Percentiles rank a stretch among this genome's conserved stretches.
Conservation (phyloP, 2,888 invertebrate species). For the Nezara viridula region DNA sequence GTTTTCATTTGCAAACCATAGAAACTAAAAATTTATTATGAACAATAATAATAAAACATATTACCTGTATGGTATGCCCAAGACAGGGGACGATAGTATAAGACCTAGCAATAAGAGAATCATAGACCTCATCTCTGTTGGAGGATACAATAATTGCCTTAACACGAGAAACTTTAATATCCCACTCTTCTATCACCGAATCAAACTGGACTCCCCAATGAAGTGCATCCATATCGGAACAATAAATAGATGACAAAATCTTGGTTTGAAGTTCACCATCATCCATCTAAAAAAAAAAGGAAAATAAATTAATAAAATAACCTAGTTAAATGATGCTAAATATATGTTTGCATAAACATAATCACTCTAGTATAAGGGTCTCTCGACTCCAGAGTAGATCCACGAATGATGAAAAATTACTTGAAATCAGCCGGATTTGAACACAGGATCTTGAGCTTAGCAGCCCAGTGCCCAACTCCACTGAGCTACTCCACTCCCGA, state of each 20-base stretch:
- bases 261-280: slow-evolving; percentile 69
- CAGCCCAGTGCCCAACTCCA: too few relatives aligned
- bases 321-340: too few relatives aligned
- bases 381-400: too few relatives aligned
- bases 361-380: too few relatives aligned
- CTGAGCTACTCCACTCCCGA: too few relatives aligned
- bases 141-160: slow-evolving; percentile 70
- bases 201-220: slow-evolving; percentile 69
- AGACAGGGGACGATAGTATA: slow-evolving; percentile 70
- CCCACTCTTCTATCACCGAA: slow-evolving; percentile 69
- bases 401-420: too few relatives aligned
- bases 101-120: slow-evolving; percentile 68
- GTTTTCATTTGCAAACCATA: too few relatives aligned
- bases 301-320: background rate
- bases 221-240: slow-evolving; percentile 68
- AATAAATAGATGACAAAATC: slow-evolving; percentile 69
- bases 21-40: too few relatives aligned
- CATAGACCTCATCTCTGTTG: slow-evolving; percentile 67
- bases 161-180: slow-evolving; percentile 68
- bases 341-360: too few relatives aligned
- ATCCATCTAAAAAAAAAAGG: slow-evolving; percentile 19
- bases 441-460: too few relatives aligned
- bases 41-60: slow-evolving; percentile 36
- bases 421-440: too few relatives aligned
- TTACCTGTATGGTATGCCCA: slow-evolving; percentile 69